Percentiles rank a stretch among this genome's conserved stretches.
phyloP scores from a whole-genome alignment of 2,888 invertebrate species.

The Nephrocerus scutellatus region DNA sequence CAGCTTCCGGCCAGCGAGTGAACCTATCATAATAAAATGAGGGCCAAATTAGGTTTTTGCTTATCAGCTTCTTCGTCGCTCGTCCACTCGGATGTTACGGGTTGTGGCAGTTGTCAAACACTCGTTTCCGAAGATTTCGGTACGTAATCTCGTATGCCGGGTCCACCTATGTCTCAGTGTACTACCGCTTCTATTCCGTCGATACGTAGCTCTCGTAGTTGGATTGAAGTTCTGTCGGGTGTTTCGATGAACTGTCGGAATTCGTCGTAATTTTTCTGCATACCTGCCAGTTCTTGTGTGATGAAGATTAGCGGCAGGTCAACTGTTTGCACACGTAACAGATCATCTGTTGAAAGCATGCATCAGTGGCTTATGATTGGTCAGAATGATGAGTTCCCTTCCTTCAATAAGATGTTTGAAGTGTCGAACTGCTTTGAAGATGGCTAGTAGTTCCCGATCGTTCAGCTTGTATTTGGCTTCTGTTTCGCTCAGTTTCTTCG shows the following conservation, averaged over 20 bases:
- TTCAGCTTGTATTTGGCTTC: constrained; percentile 42
- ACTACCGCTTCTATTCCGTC: constrained; percentile 4
- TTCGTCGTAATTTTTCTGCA: too few relatives aligned
- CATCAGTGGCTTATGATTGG: constrained; percentile 27
- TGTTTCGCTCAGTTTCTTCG: constrained; percentile 31
- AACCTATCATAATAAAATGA: constrained; percentile 26
- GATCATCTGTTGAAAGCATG: constrained; percentile 20
- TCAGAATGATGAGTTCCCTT: constrained; percentile 30
- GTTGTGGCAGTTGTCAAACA: constrained; percentile 11
- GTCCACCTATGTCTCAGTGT: constrained; percentile 18
- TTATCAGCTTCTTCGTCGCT: constrained; percentile 10
- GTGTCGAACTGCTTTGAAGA: constrained; percentile 36
- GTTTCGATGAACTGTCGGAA: too few relatives aligned
- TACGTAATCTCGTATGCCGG: constrained; percentile 13
- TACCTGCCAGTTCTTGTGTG: too few relatives aligned
- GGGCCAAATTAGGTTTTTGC: constrained; percentile 17
- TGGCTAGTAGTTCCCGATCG: constrained; percentile 40
- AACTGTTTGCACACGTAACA: constrained; percentile 18
- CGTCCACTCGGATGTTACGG: constrained; percentile 13
- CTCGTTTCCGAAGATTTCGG: constrained; percentile 5
- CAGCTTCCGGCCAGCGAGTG: constrained; percentile 26
- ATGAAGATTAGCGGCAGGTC: too few relatives aligned
- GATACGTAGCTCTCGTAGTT: constrained; percentile 11
- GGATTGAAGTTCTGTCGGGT: too few relatives aligned
- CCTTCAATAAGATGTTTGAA: constrained; percentile 42